phyloP scores from a whole-genome alignment of 1,140 invertebrate genomes.

The Drosophila busckii region DNA sequence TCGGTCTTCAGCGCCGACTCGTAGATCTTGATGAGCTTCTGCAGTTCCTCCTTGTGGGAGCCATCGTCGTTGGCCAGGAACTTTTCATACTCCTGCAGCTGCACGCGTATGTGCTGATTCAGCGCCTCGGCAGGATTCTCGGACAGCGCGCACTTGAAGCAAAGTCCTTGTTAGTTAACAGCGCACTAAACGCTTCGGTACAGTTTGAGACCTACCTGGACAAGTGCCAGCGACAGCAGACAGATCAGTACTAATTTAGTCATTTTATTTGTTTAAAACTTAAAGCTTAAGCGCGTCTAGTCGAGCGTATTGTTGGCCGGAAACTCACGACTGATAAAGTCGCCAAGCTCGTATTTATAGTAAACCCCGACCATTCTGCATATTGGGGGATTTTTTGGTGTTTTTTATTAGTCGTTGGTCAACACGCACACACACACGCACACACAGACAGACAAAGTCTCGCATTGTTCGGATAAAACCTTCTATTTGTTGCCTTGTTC shows the following conservation, averaged over 20 bases:
- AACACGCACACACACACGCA: slow-evolving; percentile 11
- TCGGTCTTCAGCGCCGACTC: slow-evolving; percentile 42
- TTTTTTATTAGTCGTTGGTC: slow-evolving; percentile 26
- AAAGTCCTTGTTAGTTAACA: background rate
- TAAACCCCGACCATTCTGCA: slow-evolving; percentile 33
- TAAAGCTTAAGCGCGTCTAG: slow-evolving; percentile 18
- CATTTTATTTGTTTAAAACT: slow-evolving; percentile 25
- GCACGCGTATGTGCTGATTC: slow-evolving; percentile 38
- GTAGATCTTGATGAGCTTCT: slow-evolving; percentile 39
- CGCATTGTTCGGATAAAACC: slow-evolving; percentile 39
- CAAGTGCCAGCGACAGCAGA: slow-evolving; percentile 33
- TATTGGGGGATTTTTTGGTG: slow-evolving; percentile 18
- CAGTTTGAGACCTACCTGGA: slow-evolving; percentile 33
- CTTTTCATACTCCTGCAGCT: slow-evolving; percentile 38
- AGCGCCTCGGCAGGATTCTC: slow-evolving; percentile 34
- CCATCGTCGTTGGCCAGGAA: slow-evolving; percentile 40
- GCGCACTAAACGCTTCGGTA: background rate
- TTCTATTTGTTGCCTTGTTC: slow-evolving; percentile 36
- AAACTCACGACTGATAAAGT: slow-evolving; percentile 36
- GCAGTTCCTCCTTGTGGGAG: slow-evolving; percentile 39
- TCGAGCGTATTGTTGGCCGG: slow-evolving; percentile 24
- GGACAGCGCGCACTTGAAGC: slow-evolving; percentile 32
- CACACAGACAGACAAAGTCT: slow-evolving; percentile 33
- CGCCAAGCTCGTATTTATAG: slow-evolving; percentile 46
- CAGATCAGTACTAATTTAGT: slow-evolving; percentile 36